These are phyloP conservation scores for Symphodus melops DNA, from an alignment of 2,113 vertebrate genomes.

Conservation along the genomic window DNA sequence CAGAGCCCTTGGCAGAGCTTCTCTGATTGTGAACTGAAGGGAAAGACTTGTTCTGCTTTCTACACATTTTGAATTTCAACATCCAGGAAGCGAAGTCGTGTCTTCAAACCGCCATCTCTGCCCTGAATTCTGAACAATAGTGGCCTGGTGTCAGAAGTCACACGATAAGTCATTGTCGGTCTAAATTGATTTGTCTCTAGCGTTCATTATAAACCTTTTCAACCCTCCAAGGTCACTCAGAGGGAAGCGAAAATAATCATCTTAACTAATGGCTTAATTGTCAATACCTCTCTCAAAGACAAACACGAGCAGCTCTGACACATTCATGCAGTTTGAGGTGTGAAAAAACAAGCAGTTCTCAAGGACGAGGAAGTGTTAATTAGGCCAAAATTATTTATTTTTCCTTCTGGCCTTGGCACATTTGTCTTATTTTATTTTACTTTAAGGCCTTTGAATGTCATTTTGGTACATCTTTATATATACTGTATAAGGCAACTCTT, in stretches of 20 bases:
- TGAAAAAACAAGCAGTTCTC: constrained; percentile 53
- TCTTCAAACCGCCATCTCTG: not conserved
- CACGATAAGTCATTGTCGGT: constrained; percentile 17
- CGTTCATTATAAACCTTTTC: constrained; percentile 29
- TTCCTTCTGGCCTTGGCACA: constrained; percentile 13
- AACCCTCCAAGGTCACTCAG: constrained; percentile 48
- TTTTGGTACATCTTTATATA: too few relatives aligned
- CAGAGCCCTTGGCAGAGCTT: constrained; percentile 65
- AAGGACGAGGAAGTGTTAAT: constrained; percentile 57
- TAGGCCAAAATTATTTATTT: constrained; percentile 43
- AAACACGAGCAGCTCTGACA: constrained; percentile 41
- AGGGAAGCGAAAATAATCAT: constrained; percentile 35
- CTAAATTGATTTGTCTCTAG: constrained; percentile 54
- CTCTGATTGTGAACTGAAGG: constrained; percentile 41
- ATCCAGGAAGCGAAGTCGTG: not conserved
- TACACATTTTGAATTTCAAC: constrained; percentile 4
- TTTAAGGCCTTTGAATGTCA: constrained; percentile 27
- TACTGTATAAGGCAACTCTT: too few relatives aligned
- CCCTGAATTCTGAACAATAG: constrained; percentile 11
- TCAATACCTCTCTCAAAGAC: constrained; percentile 19
- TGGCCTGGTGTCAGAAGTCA: constrained; percentile 16
- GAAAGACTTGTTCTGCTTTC: constrained; percentile 24
- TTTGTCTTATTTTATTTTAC: constrained; percentile 4
- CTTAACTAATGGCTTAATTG: constrained; percentile 25
- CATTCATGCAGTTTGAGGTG: constrained; percentile 59